Conservation (phyloP, 1,140 invertebrate genomes). For the Meteorus sp. region DNA sequence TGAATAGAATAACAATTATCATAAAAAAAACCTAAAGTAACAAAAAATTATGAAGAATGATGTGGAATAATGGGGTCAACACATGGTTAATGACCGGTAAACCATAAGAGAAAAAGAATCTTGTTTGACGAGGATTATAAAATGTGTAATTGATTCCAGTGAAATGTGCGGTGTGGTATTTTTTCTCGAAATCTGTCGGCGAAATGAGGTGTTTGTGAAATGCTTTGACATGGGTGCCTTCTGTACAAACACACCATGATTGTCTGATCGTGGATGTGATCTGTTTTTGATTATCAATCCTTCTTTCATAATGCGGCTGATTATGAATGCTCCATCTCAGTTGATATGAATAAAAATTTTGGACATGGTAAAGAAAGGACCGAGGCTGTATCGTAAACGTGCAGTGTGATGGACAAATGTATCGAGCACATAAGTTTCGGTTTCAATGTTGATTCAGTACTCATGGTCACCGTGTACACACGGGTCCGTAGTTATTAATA, state of each 20-base stretch:
- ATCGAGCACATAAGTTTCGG: no score
- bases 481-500: no score
- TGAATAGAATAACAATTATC: no score
- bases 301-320: neutral
- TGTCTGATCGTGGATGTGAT: constrained; percentile 3
- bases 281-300: constrained; percentile 1
- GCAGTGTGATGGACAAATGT: no score
- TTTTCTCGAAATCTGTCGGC: neutral
- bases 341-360: neutral
- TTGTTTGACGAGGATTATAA: neutral
- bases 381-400: no score
- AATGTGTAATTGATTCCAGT: neutral
- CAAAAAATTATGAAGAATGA: no score
- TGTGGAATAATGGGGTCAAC: no score
- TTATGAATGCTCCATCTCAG: neutral
- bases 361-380: neutral
- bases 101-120: neutral
- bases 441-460: no score
- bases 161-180: neutral
- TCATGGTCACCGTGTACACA: no score
- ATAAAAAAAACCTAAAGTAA: no score
- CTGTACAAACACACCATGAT: constrained; percentile 16
- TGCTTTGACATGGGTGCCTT: constrained; percentile 30
- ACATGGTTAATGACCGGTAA: no score
- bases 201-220: constrained; percentile 8